phyloP scores from a whole-genome alignment of 2,113 vertebrate species.

The Cathartes aura region DNA sequence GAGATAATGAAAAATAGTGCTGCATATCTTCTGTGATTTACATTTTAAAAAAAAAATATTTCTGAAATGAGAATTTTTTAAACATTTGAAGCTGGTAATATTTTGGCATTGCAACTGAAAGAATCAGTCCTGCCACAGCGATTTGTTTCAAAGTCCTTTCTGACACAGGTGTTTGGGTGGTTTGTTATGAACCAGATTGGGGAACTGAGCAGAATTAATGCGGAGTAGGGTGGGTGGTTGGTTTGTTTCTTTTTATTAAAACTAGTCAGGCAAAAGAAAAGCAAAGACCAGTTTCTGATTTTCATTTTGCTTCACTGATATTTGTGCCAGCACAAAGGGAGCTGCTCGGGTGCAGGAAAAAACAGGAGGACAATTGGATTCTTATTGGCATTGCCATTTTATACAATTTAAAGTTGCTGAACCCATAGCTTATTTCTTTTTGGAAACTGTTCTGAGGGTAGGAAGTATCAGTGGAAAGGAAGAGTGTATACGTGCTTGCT shows the following conservation, averaged over 20 bases:
- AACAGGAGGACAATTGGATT: neutral
- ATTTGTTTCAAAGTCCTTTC: neutral
- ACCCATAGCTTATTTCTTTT: neutral
- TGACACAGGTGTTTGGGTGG: fast-evolving
- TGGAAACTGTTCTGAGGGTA: neutral
- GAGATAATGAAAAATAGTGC: neutral
- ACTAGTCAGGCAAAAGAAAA: neutral
- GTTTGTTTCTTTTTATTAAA: neutral
- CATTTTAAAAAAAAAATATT: neutral
- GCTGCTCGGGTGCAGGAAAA: neutral
- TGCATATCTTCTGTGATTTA: neutral
- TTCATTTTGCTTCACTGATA: neutral
- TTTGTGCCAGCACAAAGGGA: neutral
- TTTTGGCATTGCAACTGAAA: neutral
- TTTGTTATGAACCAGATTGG: neutral
- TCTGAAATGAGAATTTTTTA: neutral
- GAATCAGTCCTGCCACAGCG: neutral
- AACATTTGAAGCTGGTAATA: neutral
- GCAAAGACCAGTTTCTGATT: neutral
- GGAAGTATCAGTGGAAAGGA: neutral
- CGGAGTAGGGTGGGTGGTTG: neutral
- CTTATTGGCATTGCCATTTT: neutral
- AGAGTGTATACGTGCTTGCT: fast-evolving
- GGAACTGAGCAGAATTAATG: neutral
- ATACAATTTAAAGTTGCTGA: neutral